These are phyloP conservation scores for Salvelinus alpinus DNA, from an alignment of 2,113 vertebrate genomes.

Conservation along the genomic window DNA sequence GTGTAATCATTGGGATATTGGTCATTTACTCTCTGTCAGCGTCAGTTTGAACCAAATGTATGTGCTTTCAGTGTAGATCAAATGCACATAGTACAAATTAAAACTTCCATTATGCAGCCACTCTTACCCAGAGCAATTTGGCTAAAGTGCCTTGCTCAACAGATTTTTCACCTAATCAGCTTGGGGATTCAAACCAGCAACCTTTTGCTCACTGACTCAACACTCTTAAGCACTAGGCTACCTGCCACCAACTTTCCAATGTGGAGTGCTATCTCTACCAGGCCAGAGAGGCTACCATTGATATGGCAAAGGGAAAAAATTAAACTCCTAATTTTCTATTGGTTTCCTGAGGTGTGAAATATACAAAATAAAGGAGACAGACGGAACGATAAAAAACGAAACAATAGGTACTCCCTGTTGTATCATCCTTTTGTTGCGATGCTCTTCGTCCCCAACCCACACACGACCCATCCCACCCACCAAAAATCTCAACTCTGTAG, in stretches of 20 bases:
- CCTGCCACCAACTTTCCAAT: constrained; percentile 13
- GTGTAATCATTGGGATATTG: background rate
- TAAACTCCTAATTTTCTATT: constrained; percentile 41
- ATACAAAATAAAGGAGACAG: constrained; percentile 69
- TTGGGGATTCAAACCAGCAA: too few species aligned
- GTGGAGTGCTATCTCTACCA: constrained; percentile 24
- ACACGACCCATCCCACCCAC: background rate
- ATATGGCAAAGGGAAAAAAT: constrained; percentile 17
- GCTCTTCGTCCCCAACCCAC: constrained; percentile 30
- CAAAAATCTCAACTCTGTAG: background rate
- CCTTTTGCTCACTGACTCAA: too few species aligned
- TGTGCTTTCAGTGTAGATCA: background rate
- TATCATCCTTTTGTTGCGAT: constrained; percentile 33
- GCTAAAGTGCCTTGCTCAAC: too few species aligned
- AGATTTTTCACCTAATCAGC: too few species aligned
- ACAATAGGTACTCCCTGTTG: constrained; percentile 13
- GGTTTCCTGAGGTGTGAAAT: constrained; percentile 91
- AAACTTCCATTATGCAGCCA: background rate
- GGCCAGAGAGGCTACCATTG: background rate
- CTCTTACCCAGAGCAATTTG: too few species aligned
- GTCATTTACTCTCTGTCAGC: background rate
- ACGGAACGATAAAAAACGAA: constrained; percentile 44
- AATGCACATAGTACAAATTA: background rate
- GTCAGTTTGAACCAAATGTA: background rate
- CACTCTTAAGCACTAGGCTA: too few species aligned